A percentile compares a stretch with the other conserved stretches of the same genome.
Evolutionary conservation across 1,140 invertebrate species (phyloP).

Genomic region (Drosophila rhopaloa): DNA sequence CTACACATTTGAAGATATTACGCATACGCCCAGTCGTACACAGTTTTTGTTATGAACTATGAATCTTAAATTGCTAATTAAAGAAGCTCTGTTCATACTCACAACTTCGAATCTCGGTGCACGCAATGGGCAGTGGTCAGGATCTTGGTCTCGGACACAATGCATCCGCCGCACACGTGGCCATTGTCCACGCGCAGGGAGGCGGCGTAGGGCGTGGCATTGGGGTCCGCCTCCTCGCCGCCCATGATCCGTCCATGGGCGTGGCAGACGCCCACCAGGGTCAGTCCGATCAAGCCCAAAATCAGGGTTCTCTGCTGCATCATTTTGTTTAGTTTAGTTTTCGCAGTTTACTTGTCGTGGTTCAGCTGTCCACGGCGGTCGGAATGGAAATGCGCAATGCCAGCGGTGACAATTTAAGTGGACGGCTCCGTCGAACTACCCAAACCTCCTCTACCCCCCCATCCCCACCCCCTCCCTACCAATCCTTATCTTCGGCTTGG

Average conservation of each 20-base stretch:
- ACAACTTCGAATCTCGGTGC: slow-evolving; percentile 55
- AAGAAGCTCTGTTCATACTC: slow-evolving; percentile 16
- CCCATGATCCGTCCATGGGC: slow-evolving; percentile 58
- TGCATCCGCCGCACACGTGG: slow-evolving; percentile 69
- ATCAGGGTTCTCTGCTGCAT: slow-evolving; percentile 10
- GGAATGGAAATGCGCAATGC: slow-evolving; percentile 32
- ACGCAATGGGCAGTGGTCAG: slow-evolving; percentile 76
- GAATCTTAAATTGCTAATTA: no score
- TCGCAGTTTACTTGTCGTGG: background rate
- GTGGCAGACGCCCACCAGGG: background rate
- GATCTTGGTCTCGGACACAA: slow-evolving; percentile 40
- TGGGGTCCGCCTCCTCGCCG: slow-evolving; percentile 55
- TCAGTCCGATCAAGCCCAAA: slow-evolving; percentile 5
- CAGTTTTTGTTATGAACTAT: no score
- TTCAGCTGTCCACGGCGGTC: slow-evolving; percentile 5
- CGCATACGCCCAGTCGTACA: background rate
- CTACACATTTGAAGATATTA: background rate
- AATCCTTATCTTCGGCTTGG: slow-evolving; percentile 24
- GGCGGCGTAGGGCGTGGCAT: slow-evolving; percentile 53
- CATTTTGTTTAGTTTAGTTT: no score
- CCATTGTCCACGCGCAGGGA: slow-evolving; percentile 72
- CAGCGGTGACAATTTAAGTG: slow-evolving; percentile 29
- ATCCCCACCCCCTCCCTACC: background rate
- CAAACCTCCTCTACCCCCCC: background rate
- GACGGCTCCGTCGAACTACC: background rate